Base-by-base conservation (phyloP, 2,113 vertebrate genomes). In the Psilopsiagon aurifrons region DNA sequence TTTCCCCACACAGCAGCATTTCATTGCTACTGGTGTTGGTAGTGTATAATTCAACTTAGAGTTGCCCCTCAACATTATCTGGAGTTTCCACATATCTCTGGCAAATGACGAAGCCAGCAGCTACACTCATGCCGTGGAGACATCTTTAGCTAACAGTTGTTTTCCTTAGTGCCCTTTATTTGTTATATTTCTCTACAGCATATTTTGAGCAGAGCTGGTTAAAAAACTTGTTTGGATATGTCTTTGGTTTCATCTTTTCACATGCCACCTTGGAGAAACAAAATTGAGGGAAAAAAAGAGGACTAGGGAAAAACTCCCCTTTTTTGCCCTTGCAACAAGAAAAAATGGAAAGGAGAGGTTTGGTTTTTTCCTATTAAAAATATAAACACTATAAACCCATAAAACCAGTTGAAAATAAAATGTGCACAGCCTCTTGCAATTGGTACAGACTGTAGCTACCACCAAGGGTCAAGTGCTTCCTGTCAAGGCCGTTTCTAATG, bases 381-480 rank as follows among this genome's bases (percentile, higher is more conserved):
- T 51, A 39, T 23, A 0, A 46, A 14, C 39, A 20, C 17, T 25
- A n/a, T 17, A 23, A 76, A 73, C 79, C 12, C 6, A 17, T 27
- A 46, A 81, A 81, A 66, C 0, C 22, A 71, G 9, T 18, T 62
- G 9, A 67, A 92, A 90, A 81, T 22, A 2, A 86, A 88, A 41
- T 6, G 4, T 4, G 19, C 39, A 23, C 28, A 49, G 44, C 14
- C 55, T 80, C 24, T 24, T 9, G 5, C 1, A 1, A 16, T 41
- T 69, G 79, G 10, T 64, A 11, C 47, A 76, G 47, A 20, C 76
- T 89, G 33, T 11, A 84, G 52, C 22, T 71, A 60, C 63, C 66
- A 88, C n/a, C 43, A 73, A 82, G 83, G 81, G 83, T 92, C 88
- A 87, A 89, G 91, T 74, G 52, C 31, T 76, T 83, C 83, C 94